Conservation (phyloP, 2,113 vertebrate species). For the Nycticebus coucang region DNA sequence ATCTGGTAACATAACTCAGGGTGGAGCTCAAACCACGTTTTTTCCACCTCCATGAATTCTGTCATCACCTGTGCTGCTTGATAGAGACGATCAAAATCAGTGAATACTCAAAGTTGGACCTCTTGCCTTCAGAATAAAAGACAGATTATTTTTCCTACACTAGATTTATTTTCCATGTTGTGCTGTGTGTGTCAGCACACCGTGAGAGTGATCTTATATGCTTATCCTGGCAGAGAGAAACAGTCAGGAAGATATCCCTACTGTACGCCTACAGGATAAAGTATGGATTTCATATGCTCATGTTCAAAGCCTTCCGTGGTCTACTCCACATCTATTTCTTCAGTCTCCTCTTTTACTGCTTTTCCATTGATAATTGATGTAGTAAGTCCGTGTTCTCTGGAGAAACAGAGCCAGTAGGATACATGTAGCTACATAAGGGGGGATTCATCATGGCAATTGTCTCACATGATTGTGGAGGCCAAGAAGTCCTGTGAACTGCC, state of each 20-base stretch:
- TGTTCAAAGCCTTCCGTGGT: neutral
- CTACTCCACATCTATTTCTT: neutral
- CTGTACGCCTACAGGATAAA: neutral
- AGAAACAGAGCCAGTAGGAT: neutral
- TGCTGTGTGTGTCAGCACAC: neutral
- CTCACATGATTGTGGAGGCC: neutral
- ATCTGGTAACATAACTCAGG: neutral
- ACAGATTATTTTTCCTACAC: neutral
- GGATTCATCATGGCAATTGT: neutral
- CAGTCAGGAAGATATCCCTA: neutral
- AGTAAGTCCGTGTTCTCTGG: neutral
- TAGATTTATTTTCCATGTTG: neutral
- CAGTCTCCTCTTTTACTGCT: neutral
- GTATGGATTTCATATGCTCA: neutral
- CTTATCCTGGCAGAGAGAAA: neutral
- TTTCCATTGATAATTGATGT: neutral
- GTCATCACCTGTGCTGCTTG: neutral
- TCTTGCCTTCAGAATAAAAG: neutral
- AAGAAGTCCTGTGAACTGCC: neutral
- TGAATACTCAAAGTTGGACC: neutral
- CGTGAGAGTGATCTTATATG: neutral
- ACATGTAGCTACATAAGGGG: neutral
- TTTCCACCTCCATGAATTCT: neutral
- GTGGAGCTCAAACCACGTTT: neutral
- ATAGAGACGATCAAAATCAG: neutral